Conservation (phyloP, 2,113 vertebrate genomes). For the Marmota monax region DNA sequence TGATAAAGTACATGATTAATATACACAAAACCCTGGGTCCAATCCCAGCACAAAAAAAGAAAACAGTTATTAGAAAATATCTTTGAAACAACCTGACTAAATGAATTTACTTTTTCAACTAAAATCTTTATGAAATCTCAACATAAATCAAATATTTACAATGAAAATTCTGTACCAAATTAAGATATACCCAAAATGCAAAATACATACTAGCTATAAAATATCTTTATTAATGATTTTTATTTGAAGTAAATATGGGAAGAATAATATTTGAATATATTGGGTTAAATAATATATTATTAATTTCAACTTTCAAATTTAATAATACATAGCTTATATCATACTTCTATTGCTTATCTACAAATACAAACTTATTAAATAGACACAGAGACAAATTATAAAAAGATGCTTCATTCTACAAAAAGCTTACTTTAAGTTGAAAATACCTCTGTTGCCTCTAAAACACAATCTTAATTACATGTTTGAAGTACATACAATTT, state of each 20-base stretch:
- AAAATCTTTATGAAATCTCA: conserved; percentile 35
- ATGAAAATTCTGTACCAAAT: not conserved
- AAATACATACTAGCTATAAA: conserved; percentile 50
- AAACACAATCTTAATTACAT: conserved; percentile 24
- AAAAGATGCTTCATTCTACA: not conserved
- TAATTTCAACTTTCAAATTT: conserved; percentile 4
- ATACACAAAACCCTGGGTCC: not conserved
- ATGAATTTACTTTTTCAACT: conserved; percentile 38
- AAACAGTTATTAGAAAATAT: conserved; percentile 16
- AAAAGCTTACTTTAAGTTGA: conserved; percentile 29
- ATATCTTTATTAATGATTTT: not conserved
- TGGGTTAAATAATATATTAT: conserved; percentile 44
- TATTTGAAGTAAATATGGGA: conserved; percentile 3
- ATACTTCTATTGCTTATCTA: conserved; percentile 24
- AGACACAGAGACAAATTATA: not conserved
- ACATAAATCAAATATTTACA: conserved; percentile 4
- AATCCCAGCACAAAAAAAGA: not conserved
- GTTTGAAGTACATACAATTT: conserved; percentile 21
- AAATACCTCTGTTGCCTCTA: not conserved
- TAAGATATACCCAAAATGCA: not conserved
- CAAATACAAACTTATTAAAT: conserved; percentile 35
- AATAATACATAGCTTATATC: not conserved
- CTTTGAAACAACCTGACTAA: not conserved
- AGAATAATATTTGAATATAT: not conserved
- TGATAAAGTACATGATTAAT: not conserved